These are phyloP conservation scores for Ochropleura leucogaster DNA, from an alignment of 2,888 invertebrate genomes.

Conservation along the genomic window DNA sequence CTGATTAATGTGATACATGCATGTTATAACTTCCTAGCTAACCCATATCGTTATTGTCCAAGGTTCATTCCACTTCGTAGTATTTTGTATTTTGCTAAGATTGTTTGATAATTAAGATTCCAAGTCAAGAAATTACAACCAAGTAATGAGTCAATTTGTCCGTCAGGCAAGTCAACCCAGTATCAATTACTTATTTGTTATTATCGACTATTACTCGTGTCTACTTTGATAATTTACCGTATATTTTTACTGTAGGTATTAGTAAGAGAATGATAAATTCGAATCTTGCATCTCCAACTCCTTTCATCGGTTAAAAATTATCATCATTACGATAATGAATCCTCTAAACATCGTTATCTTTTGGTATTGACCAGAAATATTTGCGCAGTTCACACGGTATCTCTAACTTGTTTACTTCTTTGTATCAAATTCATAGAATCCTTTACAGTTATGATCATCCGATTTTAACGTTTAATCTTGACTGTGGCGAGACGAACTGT, in stretches of 20 bases:
- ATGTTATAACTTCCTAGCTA: slow-evolving; percentile 11
- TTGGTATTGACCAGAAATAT: slow-evolving; percentile 56
- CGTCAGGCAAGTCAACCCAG: slow-evolving; percentile 20
- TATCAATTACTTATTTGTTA: slow-evolving; percentile 41
- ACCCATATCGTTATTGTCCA: slow-evolving; percentile 14
- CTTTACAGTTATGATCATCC: slow-evolving; percentile 40
- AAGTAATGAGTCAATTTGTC: slow-evolving; percentile 32
- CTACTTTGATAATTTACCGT: slow-evolving; percentile 9
- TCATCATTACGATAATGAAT: slow-evolving; percentile 35
- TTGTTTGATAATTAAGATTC: slow-evolving; percentile 23
- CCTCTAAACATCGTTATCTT: slow-evolving; percentile 49
- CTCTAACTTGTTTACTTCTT: slow-evolving; percentile 36
- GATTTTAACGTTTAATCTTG: slow-evolving; percentile 48
- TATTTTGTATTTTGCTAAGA: slow-evolving; percentile 30
- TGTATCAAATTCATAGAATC: slow-evolving; percentile 46
- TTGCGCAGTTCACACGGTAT: slow-evolving; percentile 47
- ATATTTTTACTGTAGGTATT: slow-evolving; percentile 24
- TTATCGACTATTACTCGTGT: slow-evolving; percentile 15
- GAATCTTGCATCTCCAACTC: slow-evolving; percentile 22
- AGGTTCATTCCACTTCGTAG: slow-evolving; percentile 28
- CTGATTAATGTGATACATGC: slow-evolving; percentile 14
- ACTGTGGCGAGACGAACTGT: slow-evolving; percentile 33
- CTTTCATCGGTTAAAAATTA: slow-evolving; percentile 32
- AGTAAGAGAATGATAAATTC: slow-evolving; percentile 27
- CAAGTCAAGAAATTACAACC: slow-evolving; percentile 7